phyloP scores from a whole-genome alignment of 2,797 vertebrate species.

The Crocidura indochinensis region DNA sequence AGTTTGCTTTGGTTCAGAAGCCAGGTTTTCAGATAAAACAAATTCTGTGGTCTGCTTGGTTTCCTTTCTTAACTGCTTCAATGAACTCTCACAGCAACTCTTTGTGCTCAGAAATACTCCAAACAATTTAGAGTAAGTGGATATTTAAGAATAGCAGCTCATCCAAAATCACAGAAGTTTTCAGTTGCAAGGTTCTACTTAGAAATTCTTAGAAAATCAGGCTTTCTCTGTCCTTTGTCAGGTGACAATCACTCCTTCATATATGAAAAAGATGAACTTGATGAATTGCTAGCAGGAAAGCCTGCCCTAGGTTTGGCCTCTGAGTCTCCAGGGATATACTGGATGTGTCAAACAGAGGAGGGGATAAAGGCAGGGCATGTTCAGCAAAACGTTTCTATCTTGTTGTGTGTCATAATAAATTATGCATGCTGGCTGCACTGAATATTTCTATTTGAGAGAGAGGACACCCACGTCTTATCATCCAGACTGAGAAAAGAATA shows the following conservation, averaged over 20 bases:
- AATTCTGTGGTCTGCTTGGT: neutral
- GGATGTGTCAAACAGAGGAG: neutral
- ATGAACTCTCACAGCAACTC: neutral
- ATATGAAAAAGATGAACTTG: neutral
- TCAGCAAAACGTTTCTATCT: constrained; percentile 48
- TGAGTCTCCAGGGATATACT: neutral
- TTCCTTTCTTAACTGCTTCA: fast-evolving
- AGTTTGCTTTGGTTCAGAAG: neutral
- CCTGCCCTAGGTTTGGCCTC: neutral
- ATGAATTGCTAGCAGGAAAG: neutral
- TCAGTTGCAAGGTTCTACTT: neutral
- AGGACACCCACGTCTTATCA: neutral
- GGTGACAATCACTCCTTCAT: neutral
- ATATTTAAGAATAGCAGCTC: neutral
- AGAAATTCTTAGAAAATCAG: constrained; percentile 29
- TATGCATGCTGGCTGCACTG: neutral
- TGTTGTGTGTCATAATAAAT: constrained; percentile 3
- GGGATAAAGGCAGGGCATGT: neutral
- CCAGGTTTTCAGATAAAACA: neutral
- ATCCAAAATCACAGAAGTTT: neutral
- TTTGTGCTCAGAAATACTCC: constrained; percentile 21
- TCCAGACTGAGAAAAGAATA: constrained; percentile 46
- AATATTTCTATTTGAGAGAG: constrained; percentile 49
- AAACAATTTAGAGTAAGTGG: neutral
- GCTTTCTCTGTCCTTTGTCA: neutral